A percentile compares a stretch with the other conserved stretches of the same genome.
These are phyloP conservation scores for Apodemia zela DNA, from an alignment of 2,888 invertebrate species.

Conservation along the genomic window DNA sequence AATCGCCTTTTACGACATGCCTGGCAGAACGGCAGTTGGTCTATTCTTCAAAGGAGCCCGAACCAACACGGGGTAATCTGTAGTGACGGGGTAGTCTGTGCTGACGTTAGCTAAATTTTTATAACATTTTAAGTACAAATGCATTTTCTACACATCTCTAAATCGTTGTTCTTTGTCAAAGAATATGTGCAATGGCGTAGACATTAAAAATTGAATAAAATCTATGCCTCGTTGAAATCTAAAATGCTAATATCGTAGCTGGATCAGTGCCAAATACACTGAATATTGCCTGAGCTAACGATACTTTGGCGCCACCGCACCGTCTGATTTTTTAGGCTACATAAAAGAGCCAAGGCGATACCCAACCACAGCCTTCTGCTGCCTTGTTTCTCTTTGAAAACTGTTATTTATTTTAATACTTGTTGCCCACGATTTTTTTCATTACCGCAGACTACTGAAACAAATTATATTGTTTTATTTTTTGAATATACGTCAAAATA, in stretches of 20 bases:
- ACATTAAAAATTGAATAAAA: background rate
- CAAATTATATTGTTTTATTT: no score
- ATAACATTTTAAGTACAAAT: no score
- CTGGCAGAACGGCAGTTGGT: no score
- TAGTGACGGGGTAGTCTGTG: no score
- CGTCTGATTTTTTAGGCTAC: background rate
- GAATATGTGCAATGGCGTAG: background rate
- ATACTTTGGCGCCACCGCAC: conserved; percentile 4
- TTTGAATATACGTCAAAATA: no score
- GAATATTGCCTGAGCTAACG: background rate
- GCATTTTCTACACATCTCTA: no score
- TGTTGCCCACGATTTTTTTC: background rate
- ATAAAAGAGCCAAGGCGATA: background rate
- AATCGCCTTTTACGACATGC: no score
- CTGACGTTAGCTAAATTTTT: no score
- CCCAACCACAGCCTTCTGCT: background rate
- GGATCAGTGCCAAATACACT: conserved; percentile 2
- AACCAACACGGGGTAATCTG: no score
- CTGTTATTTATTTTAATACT: background rate
- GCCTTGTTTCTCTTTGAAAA: background rate
- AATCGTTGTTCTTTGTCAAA: no score
- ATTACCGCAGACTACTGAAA: background rate
- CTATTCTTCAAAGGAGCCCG: no score
- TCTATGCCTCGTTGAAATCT: background rate
- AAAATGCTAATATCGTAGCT: background rate